Conservation (phyloP, 2,113 vertebrate species). For the Potamarius usumacintae region DNA sequence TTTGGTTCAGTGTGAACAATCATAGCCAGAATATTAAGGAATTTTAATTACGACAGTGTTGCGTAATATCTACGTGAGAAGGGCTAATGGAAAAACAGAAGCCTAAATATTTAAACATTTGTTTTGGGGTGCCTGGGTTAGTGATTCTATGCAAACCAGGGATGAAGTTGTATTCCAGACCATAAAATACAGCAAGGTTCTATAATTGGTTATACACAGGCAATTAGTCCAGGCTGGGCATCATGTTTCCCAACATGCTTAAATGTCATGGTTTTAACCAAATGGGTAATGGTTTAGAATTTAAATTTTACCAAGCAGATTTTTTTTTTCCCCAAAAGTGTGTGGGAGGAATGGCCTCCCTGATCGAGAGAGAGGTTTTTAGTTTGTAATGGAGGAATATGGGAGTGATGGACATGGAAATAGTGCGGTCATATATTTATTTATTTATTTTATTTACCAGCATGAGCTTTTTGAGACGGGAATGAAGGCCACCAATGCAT, state of each 20-base stretch:
- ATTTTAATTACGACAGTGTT: too few species aligned
- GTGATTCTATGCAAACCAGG: not conserved
- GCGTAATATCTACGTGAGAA: not conserved
- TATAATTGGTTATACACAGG: not conserved
- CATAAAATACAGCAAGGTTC: not conserved
- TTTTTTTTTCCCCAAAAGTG: not conserved
- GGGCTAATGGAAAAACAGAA: not conserved
- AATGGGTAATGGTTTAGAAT: not conserved
- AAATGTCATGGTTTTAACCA: not conserved
- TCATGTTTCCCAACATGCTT: constrained; percentile 2
- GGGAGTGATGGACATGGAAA: not conserved
- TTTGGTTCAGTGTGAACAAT: too few species aligned
- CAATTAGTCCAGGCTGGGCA: not conserved
- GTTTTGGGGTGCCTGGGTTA: not conserved
- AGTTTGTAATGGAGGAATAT: not conserved
- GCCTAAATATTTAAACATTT: not conserved
- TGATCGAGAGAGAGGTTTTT: not conserved
- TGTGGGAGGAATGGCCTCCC: not conserved
- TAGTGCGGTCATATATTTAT: not conserved
- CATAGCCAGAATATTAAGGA: too few species aligned
- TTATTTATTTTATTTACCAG: not conserved
- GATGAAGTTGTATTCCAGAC: not conserved
- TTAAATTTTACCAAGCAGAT: not conserved
- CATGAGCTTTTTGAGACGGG: not conserved
- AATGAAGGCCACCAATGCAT: not conserved